Conservation (phyloP, 2,888 invertebrate genomes). For the Muschampia plurimacula region DNA sequence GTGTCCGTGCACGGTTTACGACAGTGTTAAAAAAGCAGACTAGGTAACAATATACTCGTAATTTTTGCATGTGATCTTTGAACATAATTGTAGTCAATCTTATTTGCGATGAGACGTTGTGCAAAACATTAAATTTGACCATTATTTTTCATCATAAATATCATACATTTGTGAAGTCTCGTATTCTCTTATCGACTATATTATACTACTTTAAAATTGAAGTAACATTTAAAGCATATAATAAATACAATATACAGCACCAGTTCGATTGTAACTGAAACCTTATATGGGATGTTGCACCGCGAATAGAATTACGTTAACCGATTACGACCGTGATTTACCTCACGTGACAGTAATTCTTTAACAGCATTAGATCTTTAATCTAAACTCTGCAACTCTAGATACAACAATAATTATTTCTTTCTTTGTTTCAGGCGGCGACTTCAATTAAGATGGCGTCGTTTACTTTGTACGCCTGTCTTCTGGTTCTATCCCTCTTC, state of each 20-base stretch:
- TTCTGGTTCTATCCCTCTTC: conserved; percentile 66
- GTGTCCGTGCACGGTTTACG: neutral
- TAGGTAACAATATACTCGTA: neutral
- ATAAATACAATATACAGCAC: conserved; percentile 12
- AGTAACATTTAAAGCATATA: neutral
- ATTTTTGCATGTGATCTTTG: neutral
- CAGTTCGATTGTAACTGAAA: conserved; percentile 57
- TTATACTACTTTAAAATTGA: no score
- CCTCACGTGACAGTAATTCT: conserved; percentile 25
- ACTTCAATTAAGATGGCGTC: conserved; percentile 66
- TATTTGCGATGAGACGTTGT: neutral
- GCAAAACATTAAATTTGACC: no score
- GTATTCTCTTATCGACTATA: no score
- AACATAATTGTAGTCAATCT: neutral
- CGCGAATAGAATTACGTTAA: conserved; percentile 56
- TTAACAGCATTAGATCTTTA: conserved; percentile 1
- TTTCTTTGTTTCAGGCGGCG: conserved; percentile 73
- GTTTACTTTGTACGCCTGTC: conserved; percentile 60
- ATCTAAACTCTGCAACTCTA: neutral
- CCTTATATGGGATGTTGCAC: conserved; percentile 52
- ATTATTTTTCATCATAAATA: no score
- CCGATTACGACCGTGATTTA: conserved; percentile 49
- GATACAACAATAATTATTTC: conserved; percentile 32
- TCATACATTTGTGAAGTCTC: no score
- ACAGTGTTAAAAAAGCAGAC: neutral